Evolutionary conservation across 2,113 vertebrate genomes (phyloP), one percentile per base, ranked within the genome.

Genomic region (Odontophorus gujanensis): DNA sequence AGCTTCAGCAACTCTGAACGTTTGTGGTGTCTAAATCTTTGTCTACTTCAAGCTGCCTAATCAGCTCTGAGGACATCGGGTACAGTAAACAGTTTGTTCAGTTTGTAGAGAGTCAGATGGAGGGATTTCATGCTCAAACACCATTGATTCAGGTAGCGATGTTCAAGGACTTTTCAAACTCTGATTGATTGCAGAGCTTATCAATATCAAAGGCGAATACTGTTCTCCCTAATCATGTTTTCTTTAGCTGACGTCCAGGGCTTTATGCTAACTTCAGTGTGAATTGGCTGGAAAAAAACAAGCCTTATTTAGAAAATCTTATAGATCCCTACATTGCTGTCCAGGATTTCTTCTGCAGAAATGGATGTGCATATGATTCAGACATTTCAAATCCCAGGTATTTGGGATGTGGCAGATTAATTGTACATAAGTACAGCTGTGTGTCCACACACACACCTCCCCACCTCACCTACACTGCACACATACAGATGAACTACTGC

Each of bases 101-200:
- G 65, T 61, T 75, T 82, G 55, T 6, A 18, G 30, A 79, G n/a
- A 82, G 72, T 36, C 68, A 77, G 38, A 71, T 57, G 63, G 36
- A 81, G 89, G 51, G 81, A 81, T 55, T 94, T 51, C 18, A 9
- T 47, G 62, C 21, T 77, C 72, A 92, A 85, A 87, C 38, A 87
- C 63, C 81, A 77, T 18, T 36, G 65, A 89, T 59, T 67, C 32
- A 47, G 68, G 42, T 3, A 43, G 67, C 3, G 0, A 59, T 13
- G 75, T n/a, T 92, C 84, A 92, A 95, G 85, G 87, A 95, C 73
- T 87, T 92, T 48, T 51, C 68, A 55, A 92, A 91, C 57, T 34
- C 28, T 53, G 51, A 53, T 9, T 12, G 6, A 51, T 17, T 53
- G 43, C 6, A 0, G 40, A 79, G 36, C 40, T 93, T 93, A 95